Base-by-base conservation (phyloP, 2,113 vertebrate genomes). In the Upupa epops region DNA sequence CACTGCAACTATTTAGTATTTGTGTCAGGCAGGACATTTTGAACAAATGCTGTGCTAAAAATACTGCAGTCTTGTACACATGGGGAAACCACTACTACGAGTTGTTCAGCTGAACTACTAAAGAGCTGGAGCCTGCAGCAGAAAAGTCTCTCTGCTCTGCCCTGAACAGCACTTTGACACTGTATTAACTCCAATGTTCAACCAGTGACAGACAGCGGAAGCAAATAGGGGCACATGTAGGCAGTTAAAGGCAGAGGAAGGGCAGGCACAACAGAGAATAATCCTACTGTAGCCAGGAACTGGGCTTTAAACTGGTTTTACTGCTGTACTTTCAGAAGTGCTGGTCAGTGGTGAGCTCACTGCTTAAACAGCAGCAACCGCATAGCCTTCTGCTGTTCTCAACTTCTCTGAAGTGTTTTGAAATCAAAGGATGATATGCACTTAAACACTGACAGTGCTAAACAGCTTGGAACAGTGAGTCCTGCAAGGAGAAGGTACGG, bases 1-100 rank as follows among this genome's bases (percentile, higher is more conserved):
- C 60, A 79, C 46, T 66, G 74, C 32, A 91, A 83, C 59, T 60
- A 63, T 80, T 91, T 25, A 75, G 75, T 81, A 89, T 91, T 89
- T 89, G 42, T 85, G 60, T 42, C 82, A 89, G 82, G 51, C 75
- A 74, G 79, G 75, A 88, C 85, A 91, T 80, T 94, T 52, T 80
- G 76, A 89, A 92, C 79, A 89, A 95, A 91, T 5, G 40, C 34
- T 63, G 68, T 40, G 60, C 82, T 94, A 87, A 93, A 95, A 89
- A 74, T 83, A 79, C 56, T 52, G 65, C 9, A 71, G 72, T 55
- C 56, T 68, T 73, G 65, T 63, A 82, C 68, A 91, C 56, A 48
- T 85, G 4, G 2, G 40, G 78, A 84, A 94, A 79, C 71, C 78
- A 78, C 88, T 65, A 90, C 83, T 66, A 82, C 82, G 51, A 24